Percentiles rank a stretch among this genome's conserved stretches.
Conservation (phyloP, 1,140 invertebrate genomes). For the Sarcophaga bullata region DNA sequence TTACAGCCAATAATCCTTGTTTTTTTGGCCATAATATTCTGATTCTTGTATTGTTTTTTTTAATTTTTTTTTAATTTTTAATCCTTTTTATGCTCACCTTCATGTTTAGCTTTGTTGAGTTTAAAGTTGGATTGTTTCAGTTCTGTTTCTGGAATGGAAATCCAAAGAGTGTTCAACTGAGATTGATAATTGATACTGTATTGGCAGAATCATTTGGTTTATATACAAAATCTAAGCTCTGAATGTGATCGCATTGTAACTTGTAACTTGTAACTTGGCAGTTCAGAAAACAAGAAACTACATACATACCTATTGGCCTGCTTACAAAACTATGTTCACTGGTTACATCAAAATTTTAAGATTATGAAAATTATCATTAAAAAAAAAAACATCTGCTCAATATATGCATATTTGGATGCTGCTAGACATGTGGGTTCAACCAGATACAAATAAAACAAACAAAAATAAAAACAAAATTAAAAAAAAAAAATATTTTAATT, state of each 20-base stretch:
- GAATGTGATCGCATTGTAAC: neutral
- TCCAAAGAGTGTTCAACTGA: slow-evolving; percentile 4
- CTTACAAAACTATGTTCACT: too few relatives aligned
- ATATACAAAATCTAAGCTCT: neutral
- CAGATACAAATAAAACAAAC: too few relatives aligned
- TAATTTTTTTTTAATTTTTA: neutral
- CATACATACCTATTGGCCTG: too few relatives aligned
- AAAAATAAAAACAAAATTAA: too few relatives aligned
- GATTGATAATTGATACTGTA: slow-evolving; percentile 26
- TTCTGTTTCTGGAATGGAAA: neutral
- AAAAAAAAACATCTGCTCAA: too few relatives aligned
- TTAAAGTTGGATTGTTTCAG: neutral
- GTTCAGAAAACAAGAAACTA: too few relatives aligned
- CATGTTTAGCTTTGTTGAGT: slow-evolving; percentile 29
- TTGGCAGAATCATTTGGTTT: neutral
- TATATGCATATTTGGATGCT: too few relatives aligned
- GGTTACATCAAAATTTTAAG: too few relatives aligned
- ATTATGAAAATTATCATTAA: too few relatives aligned
- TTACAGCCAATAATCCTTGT: slow-evolving; percentile 17
- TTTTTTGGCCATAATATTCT: slow-evolving; percentile 20
- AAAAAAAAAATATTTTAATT: too few relatives aligned
- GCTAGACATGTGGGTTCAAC: too few relatives aligned
- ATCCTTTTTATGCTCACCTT: neutral
- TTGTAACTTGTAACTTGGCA: neutral
- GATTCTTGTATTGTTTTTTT: neutral